These are phyloP conservation scores for Xylota segnis DNA, from an alignment of 2,888 invertebrate genomes.

Conservation along the genomic window DNA sequence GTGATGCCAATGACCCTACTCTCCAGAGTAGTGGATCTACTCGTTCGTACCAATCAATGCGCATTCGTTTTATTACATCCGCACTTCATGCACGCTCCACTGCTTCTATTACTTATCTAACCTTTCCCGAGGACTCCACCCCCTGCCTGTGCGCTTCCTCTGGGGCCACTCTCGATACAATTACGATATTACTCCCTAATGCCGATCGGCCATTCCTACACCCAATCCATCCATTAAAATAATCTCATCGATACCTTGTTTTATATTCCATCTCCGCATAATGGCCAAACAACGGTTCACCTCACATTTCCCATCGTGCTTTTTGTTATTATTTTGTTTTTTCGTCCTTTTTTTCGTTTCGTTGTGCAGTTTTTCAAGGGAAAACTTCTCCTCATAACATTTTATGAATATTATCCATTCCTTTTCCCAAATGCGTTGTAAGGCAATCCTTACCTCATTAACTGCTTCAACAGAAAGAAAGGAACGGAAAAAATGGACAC, in stretches of 20 bases:
- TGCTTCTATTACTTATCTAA: conserved; percentile 34
- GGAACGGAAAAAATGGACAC: conserved; percentile 49
- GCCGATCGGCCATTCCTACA: conserved; percentile 63
- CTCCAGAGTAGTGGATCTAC: not conserved
- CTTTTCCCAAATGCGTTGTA: conserved; percentile 68
- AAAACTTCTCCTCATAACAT: conserved; percentile 61
- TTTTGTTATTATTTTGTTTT: conserved; percentile 21
- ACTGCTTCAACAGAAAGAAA: conserved; percentile 32
- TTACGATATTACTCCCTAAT: conserved; percentile 55
- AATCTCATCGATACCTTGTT: conserved; percentile 75
- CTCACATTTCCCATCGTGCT: conserved; percentile 41
- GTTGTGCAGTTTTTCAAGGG: not conserved
- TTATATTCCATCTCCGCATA: conserved; percentile 68
- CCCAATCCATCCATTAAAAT: conserved; percentile 73
- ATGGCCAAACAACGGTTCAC: conserved; percentile 71
- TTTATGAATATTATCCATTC: conserved; percentile 74
- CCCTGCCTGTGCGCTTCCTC: conserved; percentile 8
- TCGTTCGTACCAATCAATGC: conserved; percentile 58
- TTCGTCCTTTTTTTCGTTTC: no score
- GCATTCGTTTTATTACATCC: conserved; percentile 49
- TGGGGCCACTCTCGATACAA: conserved; percentile 39
- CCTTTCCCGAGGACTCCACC: not conserved
- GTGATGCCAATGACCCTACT: conserved; percentile 21
- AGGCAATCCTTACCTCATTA: conserved; percentile 69
- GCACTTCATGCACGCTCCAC: conserved; percentile 44